phyloP scores from a whole-genome alignment of 2,797 vertebrate genomes.

The Tamandua tetradactyla region DNA sequence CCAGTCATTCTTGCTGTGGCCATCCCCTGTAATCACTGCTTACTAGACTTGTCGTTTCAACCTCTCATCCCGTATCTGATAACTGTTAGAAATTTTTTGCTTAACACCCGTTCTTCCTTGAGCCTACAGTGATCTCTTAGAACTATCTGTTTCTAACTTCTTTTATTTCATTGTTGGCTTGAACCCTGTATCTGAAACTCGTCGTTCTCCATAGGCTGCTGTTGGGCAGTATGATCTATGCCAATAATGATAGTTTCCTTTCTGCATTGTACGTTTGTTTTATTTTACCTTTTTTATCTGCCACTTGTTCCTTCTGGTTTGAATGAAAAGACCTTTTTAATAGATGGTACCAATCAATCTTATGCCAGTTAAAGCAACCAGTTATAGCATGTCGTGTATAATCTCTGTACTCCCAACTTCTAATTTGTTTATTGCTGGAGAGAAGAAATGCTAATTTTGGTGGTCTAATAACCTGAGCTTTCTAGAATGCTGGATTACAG shows the following conservation, averaged over 20 bases:
- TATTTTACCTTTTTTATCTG: slow-evolving; percentile 9
- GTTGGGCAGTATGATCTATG: background rate
- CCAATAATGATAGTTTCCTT: background rate
- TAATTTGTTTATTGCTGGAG: background rate
- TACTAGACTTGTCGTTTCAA: background rate
- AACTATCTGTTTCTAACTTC: background rate
- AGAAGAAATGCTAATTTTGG: slow-evolving; percentile 14
- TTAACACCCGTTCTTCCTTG: background rate
- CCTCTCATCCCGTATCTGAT: background rate
- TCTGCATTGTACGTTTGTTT: background rate
- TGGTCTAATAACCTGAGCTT: background rate
- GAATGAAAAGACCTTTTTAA: slow-evolving; percentile 29
- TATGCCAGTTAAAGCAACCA: background rate
- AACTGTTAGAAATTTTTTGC: background rate
- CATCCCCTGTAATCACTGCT: background rate
- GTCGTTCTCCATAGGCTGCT: background rate
- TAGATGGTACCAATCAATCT: background rate
- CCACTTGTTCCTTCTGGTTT: background rate
- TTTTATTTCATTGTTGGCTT: background rate
- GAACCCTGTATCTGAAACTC: background rate
- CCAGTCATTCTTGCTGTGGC: background rate
- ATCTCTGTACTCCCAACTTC: background rate
- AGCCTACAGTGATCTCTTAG: background rate
- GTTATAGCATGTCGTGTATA: background rate
- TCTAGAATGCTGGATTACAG: background rate